Evolutionary conservation across 2,888 invertebrate genomes (phyloP).

Genomic region (Watsonalla cultraria): DNA sequence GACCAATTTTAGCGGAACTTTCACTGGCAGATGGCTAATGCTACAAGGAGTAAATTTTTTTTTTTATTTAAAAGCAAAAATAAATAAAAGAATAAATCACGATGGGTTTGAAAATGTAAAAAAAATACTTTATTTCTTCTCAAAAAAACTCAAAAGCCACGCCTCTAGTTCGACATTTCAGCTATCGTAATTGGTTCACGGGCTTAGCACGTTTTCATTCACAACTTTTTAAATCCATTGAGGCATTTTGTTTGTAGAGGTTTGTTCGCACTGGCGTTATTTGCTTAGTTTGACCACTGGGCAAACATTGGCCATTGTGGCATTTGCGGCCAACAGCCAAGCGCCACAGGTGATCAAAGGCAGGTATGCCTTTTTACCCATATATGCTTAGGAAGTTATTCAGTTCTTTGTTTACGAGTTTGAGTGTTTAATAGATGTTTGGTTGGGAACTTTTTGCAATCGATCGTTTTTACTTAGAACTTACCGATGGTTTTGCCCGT

Average conservation of each 20-base stretch:
- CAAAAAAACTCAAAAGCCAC: too few species aligned
- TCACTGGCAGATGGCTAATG: too few species aligned
- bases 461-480: slow-evolving; percentile 3
- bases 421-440: slow-evolving; percentile 31
- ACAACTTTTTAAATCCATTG: slow-evolving; percentile 44
- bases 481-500: background rate
- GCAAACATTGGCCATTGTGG: slow-evolving; percentile 37
- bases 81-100: too few species aligned
- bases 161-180: too few species aligned
- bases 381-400: slow-evolving; percentile 48
- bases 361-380: slow-evolving; percentile 57
- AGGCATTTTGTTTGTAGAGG: slow-evolving; percentile 53
- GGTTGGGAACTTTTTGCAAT: slow-evolving; percentile 14
- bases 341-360: slow-evolving; percentile 71
- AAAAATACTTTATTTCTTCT: too few species aligned
- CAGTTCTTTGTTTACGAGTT: slow-evolving; percentile 30
- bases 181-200: background rate
- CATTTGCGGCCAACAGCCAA: slow-evolving; percentile 36
- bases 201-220: slow-evolving; percentile 49
- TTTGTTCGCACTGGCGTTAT: slow-evolving; percentile 59
- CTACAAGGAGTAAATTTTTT: too few species aligned
- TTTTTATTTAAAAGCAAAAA: too few species aligned
- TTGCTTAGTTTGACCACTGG: slow-evolving; percentile 43
- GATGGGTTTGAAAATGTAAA: too few species aligned
- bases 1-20: too few species aligned